These are phyloP conservation scores for Hydrocynus forskahlii DNA, from an alignment of 2,797 vertebrate species.

Conservation along the genomic window DNA sequence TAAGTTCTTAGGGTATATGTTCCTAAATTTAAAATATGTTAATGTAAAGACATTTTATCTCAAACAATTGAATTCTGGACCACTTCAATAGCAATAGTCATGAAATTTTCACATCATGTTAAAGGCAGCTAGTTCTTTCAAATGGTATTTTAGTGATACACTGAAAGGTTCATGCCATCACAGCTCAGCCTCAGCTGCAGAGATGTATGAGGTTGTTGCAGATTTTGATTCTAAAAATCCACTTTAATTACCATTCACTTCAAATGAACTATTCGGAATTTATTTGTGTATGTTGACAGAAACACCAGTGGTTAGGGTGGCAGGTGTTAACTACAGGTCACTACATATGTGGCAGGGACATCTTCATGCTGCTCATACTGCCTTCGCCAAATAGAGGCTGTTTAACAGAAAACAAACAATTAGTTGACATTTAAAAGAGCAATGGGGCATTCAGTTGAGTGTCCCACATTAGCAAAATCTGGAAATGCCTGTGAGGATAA, in stretches of 20 bases:
- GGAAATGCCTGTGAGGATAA: slow-evolving; percentile 48
- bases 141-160: no score
- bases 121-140: no score
- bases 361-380: neutral
- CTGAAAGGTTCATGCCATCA: neutral
- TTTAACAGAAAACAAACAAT: slow-evolving; percentile 57
- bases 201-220: neutral
- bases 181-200: neutral
- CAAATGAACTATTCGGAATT: neutral
- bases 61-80: no score
- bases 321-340: neutral
- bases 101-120: no score
- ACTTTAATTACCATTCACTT: no score
- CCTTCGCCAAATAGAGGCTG: slow-evolving; percentile 16
- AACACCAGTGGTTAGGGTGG: neutral
- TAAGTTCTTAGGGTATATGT: no score
- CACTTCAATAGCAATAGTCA: no score
- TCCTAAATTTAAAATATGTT: no score
- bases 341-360: neutral
- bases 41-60: no score
- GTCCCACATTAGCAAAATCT: slow-evolving; percentile 54
- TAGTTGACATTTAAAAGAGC: slow-evolving; percentile 54
- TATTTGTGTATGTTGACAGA: neutral
- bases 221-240: no score
- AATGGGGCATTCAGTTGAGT: slow-evolving; percentile 52